Evolutionary conservation across 1,140 invertebrate species (phyloP).

Genomic region (Penaeus chinensis): DNA sequence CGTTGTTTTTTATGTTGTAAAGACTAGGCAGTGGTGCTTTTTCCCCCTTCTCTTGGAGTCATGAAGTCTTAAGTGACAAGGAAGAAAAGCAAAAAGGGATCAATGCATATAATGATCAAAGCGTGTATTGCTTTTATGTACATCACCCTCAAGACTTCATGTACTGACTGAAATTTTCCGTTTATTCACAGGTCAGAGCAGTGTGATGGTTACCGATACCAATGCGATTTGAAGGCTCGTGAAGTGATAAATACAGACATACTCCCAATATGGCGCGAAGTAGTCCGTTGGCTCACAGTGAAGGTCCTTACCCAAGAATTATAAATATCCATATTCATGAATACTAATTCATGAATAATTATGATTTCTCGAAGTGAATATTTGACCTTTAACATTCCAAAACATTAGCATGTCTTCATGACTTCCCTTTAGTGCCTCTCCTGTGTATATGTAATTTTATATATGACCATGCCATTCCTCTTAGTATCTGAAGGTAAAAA

Average conservation of each 20-base stretch:
- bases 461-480: no score
- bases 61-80: no score
- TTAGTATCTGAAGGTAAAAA: no score
- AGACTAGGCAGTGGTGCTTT: no score
- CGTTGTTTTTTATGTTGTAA: no score
- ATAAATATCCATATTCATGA: not conserved
- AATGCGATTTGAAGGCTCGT: constrained; percentile 31
- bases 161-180: no score
- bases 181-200: constrained; percentile 6
- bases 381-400: not conserved
- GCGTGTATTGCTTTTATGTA: not conserved
- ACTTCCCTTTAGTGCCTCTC: no score
- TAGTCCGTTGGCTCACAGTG: constrained; percentile 52
- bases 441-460: no score
- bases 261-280: constrained; percentile 51
- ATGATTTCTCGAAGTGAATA: not conserved
- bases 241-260: constrained; percentile 53
- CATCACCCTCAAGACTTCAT: not conserved
- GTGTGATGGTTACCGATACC: constrained; percentile 46
- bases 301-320: constrained; percentile 47
- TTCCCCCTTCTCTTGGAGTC: no score
- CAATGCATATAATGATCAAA: not conserved
- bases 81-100: no score
- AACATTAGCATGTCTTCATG: no score
- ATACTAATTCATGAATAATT: not conserved